A percentile compares a stretch with the other conserved stretches of the same genome.
These are phyloP conservation scores for Mugil cephalus DNA, from an alignment of 2,113 vertebrate genomes.

Conservation along the genomic window DNA sequence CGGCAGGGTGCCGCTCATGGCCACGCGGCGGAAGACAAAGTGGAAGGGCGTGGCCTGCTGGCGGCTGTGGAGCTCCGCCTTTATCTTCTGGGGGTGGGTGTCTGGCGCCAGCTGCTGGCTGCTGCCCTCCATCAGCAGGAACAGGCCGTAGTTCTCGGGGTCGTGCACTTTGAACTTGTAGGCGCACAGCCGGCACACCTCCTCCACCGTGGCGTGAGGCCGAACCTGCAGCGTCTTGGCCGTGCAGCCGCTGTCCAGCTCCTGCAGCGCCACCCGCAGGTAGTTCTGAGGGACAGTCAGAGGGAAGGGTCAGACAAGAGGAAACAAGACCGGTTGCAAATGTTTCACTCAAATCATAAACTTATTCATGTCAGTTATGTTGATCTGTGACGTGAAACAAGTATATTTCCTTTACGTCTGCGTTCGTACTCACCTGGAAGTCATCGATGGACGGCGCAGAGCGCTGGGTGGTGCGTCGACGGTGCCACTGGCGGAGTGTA, in stretches of 20 bases:
- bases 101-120: slow-evolving; percentile 95
- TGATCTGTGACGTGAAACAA: not conserved
- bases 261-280: slow-evolving; percentile 95
- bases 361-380: no score
- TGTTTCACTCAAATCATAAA: no score
- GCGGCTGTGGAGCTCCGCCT: slow-evolving; percentile 93
- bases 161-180: slow-evolving; percentile 91
- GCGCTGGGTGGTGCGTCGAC: slow-evolving; percentile 91
- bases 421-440: slow-evolving; percentile 74
- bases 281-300: slow-evolving; percentile 87
- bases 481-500: slow-evolving; percentile 96
- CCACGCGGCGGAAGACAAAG: slow-evolving; percentile 91
- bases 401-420: not conserved
- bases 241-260: slow-evolving; percentile 91
- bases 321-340: no score
- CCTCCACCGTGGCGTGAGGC: slow-evolving; percentile 91
- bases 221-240: slow-evolving; percentile 93
- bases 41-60: slow-evolving; percentile 88
- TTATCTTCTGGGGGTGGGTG: slow-evolving; percentile 96
- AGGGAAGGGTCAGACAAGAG: not conserved
- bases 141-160: slow-evolving; percentile 81
- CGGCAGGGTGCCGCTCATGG: slow-evolving; percentile 46
- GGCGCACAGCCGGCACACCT: slow-evolving; percentile 92
- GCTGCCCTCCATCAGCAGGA: slow-evolving; percentile 89
- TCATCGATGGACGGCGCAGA: slow-evolving; percentile 91